Percentiles rank a stretch among this genome's conserved stretches.
These are phyloP conservation scores for Eupithecia subumbrata DNA, from an alignment of 2,888 invertebrate genomes.

Conservation along the genomic window DNA sequence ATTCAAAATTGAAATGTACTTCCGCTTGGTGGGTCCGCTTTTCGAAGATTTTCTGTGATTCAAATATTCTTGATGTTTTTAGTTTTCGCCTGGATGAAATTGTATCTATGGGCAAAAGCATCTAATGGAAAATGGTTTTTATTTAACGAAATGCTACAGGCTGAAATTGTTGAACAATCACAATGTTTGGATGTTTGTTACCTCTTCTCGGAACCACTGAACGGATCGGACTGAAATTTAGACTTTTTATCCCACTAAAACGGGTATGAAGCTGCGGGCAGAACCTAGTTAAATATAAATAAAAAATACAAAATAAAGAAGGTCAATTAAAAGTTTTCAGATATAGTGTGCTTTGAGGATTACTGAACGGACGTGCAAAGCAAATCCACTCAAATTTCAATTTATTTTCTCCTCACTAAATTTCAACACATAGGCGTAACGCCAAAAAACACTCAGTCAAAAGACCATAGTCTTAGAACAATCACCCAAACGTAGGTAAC, in stretches of 20 bases:
- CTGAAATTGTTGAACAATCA: neutral
- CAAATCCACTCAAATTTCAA: neutral
- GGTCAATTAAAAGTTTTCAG: neutral
- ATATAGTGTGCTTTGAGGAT: neutral
- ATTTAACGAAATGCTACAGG: neutral
- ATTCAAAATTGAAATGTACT: conserved; percentile 25
- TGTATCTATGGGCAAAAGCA: neutral
- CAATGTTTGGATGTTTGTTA: neutral
- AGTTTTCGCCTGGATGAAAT: neutral
- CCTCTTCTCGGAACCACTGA: no score
- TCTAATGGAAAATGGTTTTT: neutral
- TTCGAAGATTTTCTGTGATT: neutral
- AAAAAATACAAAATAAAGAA: no score
- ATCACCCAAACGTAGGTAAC: conserved; percentile 53
- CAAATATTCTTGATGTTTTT: conserved; percentile 4
- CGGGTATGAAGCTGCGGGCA: no score
- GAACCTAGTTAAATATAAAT: no score
- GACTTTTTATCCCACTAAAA: no score
- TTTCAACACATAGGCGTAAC: conserved; percentile 6
- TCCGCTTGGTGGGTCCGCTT: conserved; percentile 15
- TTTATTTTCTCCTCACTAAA: neutral
- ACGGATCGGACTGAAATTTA: no score
- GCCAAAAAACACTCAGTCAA: conserved; percentile 43
- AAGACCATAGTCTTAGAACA: conserved; percentile 51
- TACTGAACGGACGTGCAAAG: neutral